Conservation (phyloP, 2,113 vertebrate genomes). For the Lucifuga dentata region DNA sequence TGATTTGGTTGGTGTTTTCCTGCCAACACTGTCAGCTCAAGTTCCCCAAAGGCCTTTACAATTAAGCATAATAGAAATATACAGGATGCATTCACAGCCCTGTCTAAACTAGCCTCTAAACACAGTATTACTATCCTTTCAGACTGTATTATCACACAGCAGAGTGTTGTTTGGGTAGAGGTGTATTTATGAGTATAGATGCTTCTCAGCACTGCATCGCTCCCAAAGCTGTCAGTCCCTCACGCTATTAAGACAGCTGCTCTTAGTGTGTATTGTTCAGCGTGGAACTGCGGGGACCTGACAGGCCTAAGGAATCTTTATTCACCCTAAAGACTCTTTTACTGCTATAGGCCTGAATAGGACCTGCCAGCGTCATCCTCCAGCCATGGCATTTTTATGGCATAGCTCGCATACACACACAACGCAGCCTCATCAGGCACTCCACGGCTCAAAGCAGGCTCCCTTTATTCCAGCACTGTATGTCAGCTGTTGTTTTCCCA, state of each 20-base stretch:
- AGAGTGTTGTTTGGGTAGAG: constrained; percentile 44
- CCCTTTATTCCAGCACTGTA: constrained; percentile 62
- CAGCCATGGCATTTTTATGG: constrained; percentile 83
- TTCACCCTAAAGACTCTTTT: constrained; percentile 75
- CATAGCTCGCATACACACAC: constrained; percentile 73
- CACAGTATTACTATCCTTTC: constrained; percentile 17
- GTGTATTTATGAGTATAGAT: constrained; percentile 23
- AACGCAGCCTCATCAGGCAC: constrained; percentile 57
- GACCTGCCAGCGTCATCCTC: constrained; percentile 76
- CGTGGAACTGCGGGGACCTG: constrained; percentile 60
- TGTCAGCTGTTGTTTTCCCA: constrained; percentile 67
- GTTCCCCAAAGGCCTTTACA: constrained; percentile 20
- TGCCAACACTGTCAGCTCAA: constrained; percentile 62
- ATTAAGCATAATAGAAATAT: constrained; percentile 47
- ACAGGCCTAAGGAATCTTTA: constrained; percentile 74
- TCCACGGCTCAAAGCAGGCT: constrained; percentile 24
- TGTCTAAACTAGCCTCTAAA: constrained; percentile 45
- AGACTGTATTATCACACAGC: constrained; percentile 62
- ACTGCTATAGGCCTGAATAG: constrained; percentile 66
- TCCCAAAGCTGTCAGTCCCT: constrained; percentile 73
- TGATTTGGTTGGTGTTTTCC: constrained; percentile 13
- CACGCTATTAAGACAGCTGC: constrained; percentile 79
- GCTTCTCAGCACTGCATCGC: constrained; percentile 47
- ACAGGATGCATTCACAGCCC: constrained; percentile 36
- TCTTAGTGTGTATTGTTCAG: constrained; percentile 71